phyloP scores from a whole-genome alignment of 2,888 invertebrate species.

The Drosophila maculinotata region DNA sequence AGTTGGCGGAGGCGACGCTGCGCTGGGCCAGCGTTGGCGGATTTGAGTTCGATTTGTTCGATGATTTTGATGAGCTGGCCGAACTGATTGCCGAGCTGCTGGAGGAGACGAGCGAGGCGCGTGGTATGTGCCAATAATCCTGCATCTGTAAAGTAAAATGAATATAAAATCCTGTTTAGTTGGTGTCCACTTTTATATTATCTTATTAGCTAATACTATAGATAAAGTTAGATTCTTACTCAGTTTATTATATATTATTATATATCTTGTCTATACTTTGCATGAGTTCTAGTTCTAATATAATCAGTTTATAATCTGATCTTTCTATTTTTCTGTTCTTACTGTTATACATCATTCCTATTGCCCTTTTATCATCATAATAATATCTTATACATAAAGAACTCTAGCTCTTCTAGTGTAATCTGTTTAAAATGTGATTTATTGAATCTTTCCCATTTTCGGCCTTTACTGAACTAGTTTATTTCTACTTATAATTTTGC shows the following conservation, averaged over 20 bases:
- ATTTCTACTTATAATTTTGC: not conserved
- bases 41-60: slow-evolving; percentile 81
- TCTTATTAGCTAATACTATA: too few species aligned
- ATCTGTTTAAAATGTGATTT: not conserved
- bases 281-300: too few species aligned
- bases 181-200: not conserved
- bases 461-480: not conserved
- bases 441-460: not conserved
- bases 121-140: slow-evolving; percentile 92
- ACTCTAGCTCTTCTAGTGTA: not conserved
- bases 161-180: not conserved
- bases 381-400: too few species aligned
- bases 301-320: too few species aligned
- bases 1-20: slow-evolving; percentile 34
- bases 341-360: too few species aligned
- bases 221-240: too few species aligned
- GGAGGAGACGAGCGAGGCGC: slow-evolving; percentile 89
- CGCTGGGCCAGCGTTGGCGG: slow-evolving; percentile 74
- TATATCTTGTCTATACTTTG: too few species aligned
- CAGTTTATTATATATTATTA: not conserved
- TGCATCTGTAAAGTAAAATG: slow-evolving; percentile 81
- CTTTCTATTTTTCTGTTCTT: too few species aligned
- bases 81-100: slow-evolving; percentile 78
- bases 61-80: slow-evolving; percentile 77
- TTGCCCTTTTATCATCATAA: too few species aligned